Evolutionary conservation across 1,140 invertebrate species (phyloP), one percentile per base, ranked within the genome.

Genomic region (Atta cephalotes): DNA sequence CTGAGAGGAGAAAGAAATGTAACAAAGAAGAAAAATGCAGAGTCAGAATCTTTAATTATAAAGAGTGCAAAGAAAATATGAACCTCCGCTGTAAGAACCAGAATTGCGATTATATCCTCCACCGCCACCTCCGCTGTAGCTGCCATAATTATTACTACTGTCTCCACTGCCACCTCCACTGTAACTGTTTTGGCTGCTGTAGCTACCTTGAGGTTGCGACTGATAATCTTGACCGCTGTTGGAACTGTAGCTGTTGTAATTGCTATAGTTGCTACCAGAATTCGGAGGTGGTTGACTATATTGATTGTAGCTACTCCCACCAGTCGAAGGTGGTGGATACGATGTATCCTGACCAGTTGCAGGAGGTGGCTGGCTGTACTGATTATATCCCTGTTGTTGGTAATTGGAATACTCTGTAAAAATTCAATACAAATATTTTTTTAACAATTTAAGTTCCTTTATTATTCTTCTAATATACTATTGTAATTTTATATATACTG

Each of bases 151-250:
- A 28, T 89, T 87, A 82, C 89, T 92, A 62, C 94, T 93, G 68
- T 93, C 93, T 4, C 92, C 87, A 16, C 87, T 89, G 51, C 94
- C 93, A 45, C 95, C 94, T 56, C 95, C 94, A 85, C 95, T 94
- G 89, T 95, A 94, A 79, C 93, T 94, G 76, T 95, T 93, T 70
- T 95, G 95, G 62, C 95, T 94, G 85, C 95, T 95, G 87, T 96
- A 95, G 86, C 93, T 94, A 77, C 95, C 91, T 71, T 96, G 94
- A 66, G 76, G 91, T 25, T 92, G 92, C 0, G 92, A 77, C 53
- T 92, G 93, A 85, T 95, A 95, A 39, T 92, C 92, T 84, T 93
- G 93, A 53, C 91, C 93, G 60, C 94, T 90, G 31, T 35, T 35
- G 21, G 95, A 92, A 79, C 79, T 89, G 49, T 93, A 89, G 77